Evolutionary conservation across 2,888 invertebrate species (phyloP).

Genomic region (Dugesia japonica): DNA sequence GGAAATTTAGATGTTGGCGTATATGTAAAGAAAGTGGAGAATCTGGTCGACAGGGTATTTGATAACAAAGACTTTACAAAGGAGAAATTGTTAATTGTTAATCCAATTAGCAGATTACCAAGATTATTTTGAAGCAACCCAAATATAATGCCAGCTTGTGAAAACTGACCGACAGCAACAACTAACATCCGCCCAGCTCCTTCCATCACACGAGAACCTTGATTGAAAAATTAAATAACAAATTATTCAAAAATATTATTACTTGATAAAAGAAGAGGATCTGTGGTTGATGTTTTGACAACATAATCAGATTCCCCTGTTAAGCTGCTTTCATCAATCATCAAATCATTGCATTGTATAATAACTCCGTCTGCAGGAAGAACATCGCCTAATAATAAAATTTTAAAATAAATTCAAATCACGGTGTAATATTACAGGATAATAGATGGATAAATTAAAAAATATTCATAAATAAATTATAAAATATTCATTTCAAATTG

Average conservation of each 20-base stretch:
- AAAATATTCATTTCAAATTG: too few species aligned
- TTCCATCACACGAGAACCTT: constrained; percentile 93
- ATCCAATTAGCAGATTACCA: constrained; percentile 54
- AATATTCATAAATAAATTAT: too few species aligned
- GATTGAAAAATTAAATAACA: constrained; percentile 29
- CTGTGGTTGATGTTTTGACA: constrained; percentile 76
- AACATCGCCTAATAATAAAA: constrained; percentile 57
- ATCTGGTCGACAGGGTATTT: too few species aligned
- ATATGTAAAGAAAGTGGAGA: too few species aligned
- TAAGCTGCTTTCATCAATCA: constrained; percentile 93
- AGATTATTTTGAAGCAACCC: constrained; percentile 65
- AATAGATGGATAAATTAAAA: not conserved
- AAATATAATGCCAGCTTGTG: constrained; percentile 93
- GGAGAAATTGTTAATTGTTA: too few species aligned
- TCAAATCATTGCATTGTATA: constrained; percentile 92
- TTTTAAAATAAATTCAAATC: too few species aligned
- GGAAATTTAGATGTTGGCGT: too few species aligned
- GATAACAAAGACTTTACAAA: too few species aligned
- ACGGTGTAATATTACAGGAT: too few species aligned
- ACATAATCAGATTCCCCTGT: constrained; percentile 99
- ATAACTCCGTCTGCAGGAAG: constrained; percentile 90
- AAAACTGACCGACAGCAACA: constrained; percentile 88
- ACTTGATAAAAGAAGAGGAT: constrained; percentile 85
- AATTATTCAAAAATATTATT: too few species aligned
- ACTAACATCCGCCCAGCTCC: constrained; percentile 97